phyloP scores from a whole-genome alignment of 2,888 invertebrate species.

The Oxytorus armatus region DNA sequence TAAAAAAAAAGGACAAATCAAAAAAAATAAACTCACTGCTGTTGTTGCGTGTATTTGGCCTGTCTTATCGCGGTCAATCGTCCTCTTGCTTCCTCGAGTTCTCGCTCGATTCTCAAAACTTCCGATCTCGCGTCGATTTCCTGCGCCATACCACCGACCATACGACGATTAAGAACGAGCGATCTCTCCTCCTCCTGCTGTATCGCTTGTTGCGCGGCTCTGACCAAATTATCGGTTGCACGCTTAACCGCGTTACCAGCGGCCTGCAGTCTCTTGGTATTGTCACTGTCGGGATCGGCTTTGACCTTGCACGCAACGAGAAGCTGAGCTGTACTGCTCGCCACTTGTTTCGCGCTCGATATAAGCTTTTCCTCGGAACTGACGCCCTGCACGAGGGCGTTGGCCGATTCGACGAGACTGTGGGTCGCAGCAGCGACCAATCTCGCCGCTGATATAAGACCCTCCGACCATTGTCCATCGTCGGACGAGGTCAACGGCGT shows the following conservation, averaged over 20 bases:
- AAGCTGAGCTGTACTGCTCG: slow-evolving; percentile 98
- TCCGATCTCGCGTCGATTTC: slow-evolving; percentile 96
- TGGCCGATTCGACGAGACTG: slow-evolving; percentile 98
- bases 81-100: slow-evolving; percentile 96
- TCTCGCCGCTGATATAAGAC: slow-evolving; percentile 96
- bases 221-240: slow-evolving; percentile 98
- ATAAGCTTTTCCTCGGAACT: slow-evolving; percentile 98
- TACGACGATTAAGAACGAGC: slow-evolving; percentile 94
- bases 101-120: slow-evolving; percentile 96
- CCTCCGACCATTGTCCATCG: slow-evolving; percentile 99
- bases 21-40: slow-evolving; percentile 55
- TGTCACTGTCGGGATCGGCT: slow-evolving; percentile 97
- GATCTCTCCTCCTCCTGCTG: slow-evolving; percentile 96
- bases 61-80: slow-evolving; percentile 96
- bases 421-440: slow-evolving; percentile 99
- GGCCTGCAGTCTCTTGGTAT: slow-evolving; percentile 95
- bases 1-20: neutral
- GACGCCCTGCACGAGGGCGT: slow-evolving; percentile 96
- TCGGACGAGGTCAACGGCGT: slow-evolving; percentile 94
- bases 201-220: slow-evolving; percentile 96
- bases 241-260: slow-evolving; percentile 99
- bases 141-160: slow-evolving; percentile 99
- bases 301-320: slow-evolving; percentile 99
- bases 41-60: slow-evolving; percentile 90
- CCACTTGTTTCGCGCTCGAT: slow-evolving; percentile 98